A percentile compares a stretch with the other conserved stretches of the same genome.
These are phyloP conservation scores for Camelus dromedarius DNA, from an alignment of 2,113 vertebrate species.

Conservation along the genomic window DNA sequence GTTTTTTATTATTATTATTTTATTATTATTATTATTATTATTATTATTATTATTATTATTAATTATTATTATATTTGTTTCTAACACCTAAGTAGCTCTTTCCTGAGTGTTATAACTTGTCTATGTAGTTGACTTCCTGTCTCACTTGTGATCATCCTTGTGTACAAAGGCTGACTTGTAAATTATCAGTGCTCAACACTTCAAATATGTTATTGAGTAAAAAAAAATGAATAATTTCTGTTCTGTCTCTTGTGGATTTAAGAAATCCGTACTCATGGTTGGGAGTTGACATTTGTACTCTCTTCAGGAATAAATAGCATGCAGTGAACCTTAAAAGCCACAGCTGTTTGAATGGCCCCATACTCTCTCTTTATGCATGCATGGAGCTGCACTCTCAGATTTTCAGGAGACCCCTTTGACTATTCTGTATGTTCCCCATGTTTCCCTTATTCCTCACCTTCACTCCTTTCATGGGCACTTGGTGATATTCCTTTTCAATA, in stretches of 20 bases:
- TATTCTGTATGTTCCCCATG: neutral
- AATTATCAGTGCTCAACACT: neutral
- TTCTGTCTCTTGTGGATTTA: neutral
- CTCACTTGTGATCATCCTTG: neutral
- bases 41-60: neutral
- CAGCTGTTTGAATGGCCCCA: neutral
- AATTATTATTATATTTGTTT: neutral
- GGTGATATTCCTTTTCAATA: neutral
- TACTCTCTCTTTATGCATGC: neutral
- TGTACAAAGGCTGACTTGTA: neutral
- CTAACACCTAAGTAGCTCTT: neutral
- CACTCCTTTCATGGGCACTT: slow-evolving; percentile 58
- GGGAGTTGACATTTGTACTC: neutral
- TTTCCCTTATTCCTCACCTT: slow-evolving; percentile 41
- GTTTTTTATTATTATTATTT: too few species aligned
- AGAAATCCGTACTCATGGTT: neutral
- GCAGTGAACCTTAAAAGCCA: neutral
- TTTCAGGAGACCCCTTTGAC: neutral
- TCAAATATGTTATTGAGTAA: neutral
- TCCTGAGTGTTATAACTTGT: neutral
- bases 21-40: neutral
- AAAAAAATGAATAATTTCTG: neutral
- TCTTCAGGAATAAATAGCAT: neutral
- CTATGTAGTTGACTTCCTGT: neutral
- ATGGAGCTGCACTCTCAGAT: neutral